Conservation (phyloP, 2,113 vertebrate species). For the Actenoides lindsayi region DNA sequence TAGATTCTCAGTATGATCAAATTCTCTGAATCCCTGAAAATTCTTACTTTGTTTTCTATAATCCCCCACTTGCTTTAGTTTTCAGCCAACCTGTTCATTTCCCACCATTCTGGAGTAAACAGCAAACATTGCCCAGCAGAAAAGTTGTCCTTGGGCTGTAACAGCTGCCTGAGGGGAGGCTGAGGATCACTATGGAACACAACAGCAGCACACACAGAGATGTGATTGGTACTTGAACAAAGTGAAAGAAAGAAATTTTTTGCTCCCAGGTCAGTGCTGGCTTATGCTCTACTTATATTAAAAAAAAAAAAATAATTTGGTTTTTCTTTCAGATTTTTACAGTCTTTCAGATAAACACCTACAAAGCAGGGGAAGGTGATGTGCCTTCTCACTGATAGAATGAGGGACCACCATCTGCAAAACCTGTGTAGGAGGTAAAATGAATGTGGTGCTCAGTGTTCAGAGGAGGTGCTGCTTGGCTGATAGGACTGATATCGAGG, state of each 20-base stretch:
- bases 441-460: neutral
- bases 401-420: neutral
- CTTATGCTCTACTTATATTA: neutral
- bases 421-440: rapidly evolving
- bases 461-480: neutral
- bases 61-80: neutral
- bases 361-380: neutral
- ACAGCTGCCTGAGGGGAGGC: neutral
- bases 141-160: neutral
- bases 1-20: neutral
- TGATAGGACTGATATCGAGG: neutral
- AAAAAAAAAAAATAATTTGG: neutral
- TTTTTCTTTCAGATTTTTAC: neutral
- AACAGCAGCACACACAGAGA: neutral
- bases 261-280: neutral
- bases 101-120: neutral
- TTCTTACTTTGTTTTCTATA: neutral
- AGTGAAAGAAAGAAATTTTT: neutral
- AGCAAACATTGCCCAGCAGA: neutral
- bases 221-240: neutral
- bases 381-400: neutral
- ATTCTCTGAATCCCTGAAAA: neutral
- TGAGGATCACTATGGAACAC: neutral
- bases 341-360: neutral
- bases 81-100: neutral